These are phyloP conservation scores for Syngnathus rostellatus DNA, from an alignment of 2,797 vertebrate genomes.

Conservation along the genomic window DNA sequence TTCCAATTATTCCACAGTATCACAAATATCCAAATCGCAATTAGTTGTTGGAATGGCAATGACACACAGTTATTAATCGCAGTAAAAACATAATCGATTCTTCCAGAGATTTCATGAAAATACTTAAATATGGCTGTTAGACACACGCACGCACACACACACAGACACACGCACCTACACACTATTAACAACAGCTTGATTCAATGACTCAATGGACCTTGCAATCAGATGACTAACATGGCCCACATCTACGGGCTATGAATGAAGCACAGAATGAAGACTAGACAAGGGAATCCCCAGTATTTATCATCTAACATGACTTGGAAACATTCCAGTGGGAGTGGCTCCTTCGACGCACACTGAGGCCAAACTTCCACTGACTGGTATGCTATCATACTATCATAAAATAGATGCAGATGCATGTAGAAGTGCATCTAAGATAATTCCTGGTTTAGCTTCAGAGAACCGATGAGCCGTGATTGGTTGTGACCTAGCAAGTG, in stretches of 20 bases:
- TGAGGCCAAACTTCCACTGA: background rate
- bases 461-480: no score
- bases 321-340: background rate
- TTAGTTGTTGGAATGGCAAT: background rate
- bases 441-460: no score
- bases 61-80: background rate
- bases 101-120: background rate
- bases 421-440: no score
- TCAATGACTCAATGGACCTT: background rate
- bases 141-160: no score
- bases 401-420: background rate
- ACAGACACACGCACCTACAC: no score
- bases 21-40: background rate
- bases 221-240: background rate
- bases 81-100: background rate
- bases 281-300: background rate
- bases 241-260: background rate
- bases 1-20: background rate
- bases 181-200: background rate
- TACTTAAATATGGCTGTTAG: background rate
- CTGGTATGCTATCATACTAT: background rate
- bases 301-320: background rate
- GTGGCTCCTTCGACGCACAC: background rate
- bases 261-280: background rate
- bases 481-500: no score